A percentile compares a stretch with the other conserved stretches of the same genome.
Conservation (phyloP, 2,797 vertebrate species). For the Sebastes oblongus region DNA sequence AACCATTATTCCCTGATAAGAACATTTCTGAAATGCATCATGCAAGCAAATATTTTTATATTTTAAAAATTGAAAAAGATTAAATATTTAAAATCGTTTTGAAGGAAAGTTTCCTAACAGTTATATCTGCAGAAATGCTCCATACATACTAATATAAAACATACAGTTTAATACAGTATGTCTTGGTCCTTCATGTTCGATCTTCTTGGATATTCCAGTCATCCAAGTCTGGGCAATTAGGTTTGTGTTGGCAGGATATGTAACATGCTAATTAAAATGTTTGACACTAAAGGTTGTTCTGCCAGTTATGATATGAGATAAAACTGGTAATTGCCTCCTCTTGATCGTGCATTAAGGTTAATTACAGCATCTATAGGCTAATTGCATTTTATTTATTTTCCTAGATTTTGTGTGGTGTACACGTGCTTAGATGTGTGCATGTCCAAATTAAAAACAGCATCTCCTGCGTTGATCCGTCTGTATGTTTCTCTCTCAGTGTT, state of each 20-base stretch:
- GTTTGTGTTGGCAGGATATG: neutral
- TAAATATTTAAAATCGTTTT: neutral
- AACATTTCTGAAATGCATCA: neutral
- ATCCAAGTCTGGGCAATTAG: neutral
- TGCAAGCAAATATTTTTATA: neutral
- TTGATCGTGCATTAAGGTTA: constrained; percentile 35
- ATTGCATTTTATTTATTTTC: constrained; percentile 18
- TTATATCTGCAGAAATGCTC: neutral
- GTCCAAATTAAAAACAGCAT: neutral
- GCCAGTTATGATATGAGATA: neutral
- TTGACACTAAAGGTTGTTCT: constrained; percentile 17
- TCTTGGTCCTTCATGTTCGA: neutral
- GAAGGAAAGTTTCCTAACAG: neutral
- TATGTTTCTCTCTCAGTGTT: constrained; percentile 80
- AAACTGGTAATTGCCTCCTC: constrained; percentile 23
- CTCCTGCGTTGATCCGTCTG: neutral
- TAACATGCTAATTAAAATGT: constrained; percentile 21
- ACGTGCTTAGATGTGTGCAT: neutral
- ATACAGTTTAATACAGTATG: neutral
- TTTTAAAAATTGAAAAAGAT: neutral
- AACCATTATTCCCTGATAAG: neutral
- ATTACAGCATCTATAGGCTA: constrained; percentile 25
- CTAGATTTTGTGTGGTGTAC: neutral
- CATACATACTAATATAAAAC: neutral
- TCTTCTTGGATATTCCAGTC: neutral